Evolutionary conservation across 2,888 invertebrate species (phyloP).

Genomic region (Callinectes sapidus): DNA sequence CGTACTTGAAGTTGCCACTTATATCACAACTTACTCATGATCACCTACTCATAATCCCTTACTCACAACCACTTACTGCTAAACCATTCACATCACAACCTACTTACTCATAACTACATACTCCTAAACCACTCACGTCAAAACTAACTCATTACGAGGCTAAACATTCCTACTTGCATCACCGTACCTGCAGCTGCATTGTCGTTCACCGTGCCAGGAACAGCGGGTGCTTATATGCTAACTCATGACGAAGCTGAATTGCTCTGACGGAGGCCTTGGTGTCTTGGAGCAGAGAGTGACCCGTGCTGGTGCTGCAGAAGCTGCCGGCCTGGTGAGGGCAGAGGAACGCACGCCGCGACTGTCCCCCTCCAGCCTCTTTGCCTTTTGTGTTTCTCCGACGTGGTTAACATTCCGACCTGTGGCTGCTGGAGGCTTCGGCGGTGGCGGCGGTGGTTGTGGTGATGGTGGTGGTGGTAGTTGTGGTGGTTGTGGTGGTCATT

Average conservation of each 20-base stretch:
- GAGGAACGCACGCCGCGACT: slow-evolving; percentile 29
- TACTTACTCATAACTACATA: too few species aligned
- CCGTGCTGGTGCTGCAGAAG: slow-evolving; percentile 3
- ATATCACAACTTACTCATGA: too few species aligned
- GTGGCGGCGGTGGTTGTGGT: neutral
- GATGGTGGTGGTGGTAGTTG: neutral
- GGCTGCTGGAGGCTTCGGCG: slow-evolving; percentile 17
- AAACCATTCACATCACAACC: too few species aligned
- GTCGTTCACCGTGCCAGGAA: neutral
- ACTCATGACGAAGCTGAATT: neutral
- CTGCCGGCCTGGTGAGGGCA: neutral
- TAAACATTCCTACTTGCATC: neutral
- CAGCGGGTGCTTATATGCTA: neutral
- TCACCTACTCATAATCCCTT: too few species aligned
- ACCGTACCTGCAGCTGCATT: neutral
- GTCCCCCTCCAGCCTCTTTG: slow-evolving; percentile 14
- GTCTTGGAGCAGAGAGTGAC: neutral
- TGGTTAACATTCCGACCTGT: slow-evolving; percentile 38
- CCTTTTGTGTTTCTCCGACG: slow-evolving; percentile 36
- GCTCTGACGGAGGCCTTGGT: neutral
- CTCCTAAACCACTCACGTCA: too few species aligned
- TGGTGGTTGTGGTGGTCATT: neutral
- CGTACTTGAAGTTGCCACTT: neutral
- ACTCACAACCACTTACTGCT: too few species aligned
- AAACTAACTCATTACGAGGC: too few species aligned